phyloP scores from a whole-genome alignment of 2,888 invertebrate genomes.

The Rambutsinella grinnellia region DNA sequence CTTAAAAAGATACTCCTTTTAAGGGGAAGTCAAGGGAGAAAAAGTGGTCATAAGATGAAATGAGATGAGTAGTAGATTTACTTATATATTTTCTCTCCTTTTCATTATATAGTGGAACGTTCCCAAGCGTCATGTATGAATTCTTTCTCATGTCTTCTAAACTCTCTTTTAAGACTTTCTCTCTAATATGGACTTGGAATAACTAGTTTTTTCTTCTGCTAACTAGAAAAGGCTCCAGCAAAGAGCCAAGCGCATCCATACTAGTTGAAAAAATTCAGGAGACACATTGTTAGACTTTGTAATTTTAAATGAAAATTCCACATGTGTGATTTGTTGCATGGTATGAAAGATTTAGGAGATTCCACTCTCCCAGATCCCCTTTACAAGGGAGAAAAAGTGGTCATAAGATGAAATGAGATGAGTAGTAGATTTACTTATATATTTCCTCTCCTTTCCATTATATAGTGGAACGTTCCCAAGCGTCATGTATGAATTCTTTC shows the following conservation, averaged over 20 bases:
- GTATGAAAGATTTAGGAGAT: slow-evolving; percentile 55
- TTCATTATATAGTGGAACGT: too few species aligned
- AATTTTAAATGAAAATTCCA: slow-evolving; percentile 57
- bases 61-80: slow-evolving; percentile 54
- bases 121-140: slow-evolving; percentile 37
- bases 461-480: slow-evolving; percentile 30
- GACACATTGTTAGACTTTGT: slow-evolving; percentile 55
- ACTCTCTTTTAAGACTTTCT: too few species aligned
- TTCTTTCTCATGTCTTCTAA: too few species aligned
- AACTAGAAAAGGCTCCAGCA: background rate
- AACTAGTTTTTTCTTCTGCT: slow-evolving; percentile 16
- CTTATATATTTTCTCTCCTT: too few species aligned
- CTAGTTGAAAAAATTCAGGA: slow-evolving; percentile 35
- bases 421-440: too few species aligned
- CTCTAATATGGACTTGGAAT: slow-evolving; percentile 4
- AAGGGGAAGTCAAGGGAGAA: too few species aligned
- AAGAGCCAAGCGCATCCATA: slow-evolving; percentile 1
- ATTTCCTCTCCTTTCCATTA: too few species aligned
- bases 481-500: slow-evolving; percentile 33
- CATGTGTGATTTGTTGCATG: slow-evolving; percentile 56
- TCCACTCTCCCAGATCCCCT: slow-evolving; percentile 19
- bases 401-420: slow-evolving; percentile 43
- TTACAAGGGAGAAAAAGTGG: slow-evolving; percentile 15
- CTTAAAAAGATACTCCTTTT: too few species aligned
- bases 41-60: slow-evolving; percentile 34